Evolutionary conservation across 2,888 invertebrate species (phyloP).

Genomic region (Zaprionus obscuricornis): DNA sequence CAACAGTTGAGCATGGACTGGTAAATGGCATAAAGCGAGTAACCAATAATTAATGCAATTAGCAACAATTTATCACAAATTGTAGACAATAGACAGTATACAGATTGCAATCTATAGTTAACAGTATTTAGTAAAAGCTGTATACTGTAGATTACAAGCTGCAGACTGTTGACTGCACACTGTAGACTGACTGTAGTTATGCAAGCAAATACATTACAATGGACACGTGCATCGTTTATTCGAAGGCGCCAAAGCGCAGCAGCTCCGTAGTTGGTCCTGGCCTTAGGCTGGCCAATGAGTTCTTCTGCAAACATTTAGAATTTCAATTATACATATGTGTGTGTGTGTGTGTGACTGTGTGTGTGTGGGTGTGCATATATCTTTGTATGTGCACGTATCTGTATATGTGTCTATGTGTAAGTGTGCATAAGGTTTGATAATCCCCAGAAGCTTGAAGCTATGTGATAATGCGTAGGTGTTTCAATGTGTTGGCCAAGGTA

Average conservation of each 20-base stretch:
- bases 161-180: no score
- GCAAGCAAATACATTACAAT: neutral
- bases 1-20: slow-evolving; percentile 14
- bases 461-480: no score
- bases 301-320: slow-evolving; percentile 72
- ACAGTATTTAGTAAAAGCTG: neutral
- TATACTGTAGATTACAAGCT: no score
- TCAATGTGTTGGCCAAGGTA: slow-evolving; percentile 1
- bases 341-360: neutral
- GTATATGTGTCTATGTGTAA: neutral
- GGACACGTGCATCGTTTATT: slow-evolving; percentile 32
- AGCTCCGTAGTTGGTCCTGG: slow-evolving; percentile 62
- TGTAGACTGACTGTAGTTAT: slow-evolving; percentile 22
- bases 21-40: slow-evolving; percentile 33
- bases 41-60: slow-evolving; percentile 63
- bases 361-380: neutral
- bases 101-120: slow-evolving; percentile 1
- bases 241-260: slow-evolving; percentile 71
- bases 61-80: slow-evolving; percentile 47
- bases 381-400: neutral
- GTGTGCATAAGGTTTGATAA: slow-evolving; percentile 11
- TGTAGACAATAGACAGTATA: neutral
- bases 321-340: slow-evolving; percentile 48
- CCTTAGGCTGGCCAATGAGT: slow-evolving; percentile 64
- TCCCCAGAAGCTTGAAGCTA: slow-evolving; percentile 8